Evolutionary conservation across 2,113 vertebrate species (phyloP).

Genomic region (Hyperopisus bebe): DNA sequence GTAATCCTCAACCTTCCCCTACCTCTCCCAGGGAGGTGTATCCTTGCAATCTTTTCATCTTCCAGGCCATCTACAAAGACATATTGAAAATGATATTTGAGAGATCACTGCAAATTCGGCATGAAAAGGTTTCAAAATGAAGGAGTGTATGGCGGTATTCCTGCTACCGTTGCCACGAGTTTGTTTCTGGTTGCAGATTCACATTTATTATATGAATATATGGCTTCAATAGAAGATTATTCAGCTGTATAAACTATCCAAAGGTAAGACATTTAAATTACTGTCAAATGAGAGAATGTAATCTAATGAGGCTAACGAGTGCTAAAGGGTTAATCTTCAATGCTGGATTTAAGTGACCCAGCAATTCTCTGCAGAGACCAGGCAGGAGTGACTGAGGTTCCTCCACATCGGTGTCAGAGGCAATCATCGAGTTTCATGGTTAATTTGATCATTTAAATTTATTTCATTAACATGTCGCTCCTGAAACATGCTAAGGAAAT

Average conservation of each 20-base stretch:
- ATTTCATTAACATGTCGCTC: not conserved
- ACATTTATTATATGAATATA: not conserved
- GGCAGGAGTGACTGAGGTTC: not conserved
- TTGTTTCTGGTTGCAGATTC: not conserved
- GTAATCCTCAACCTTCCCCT: not conserved
- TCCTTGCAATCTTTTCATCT: not conserved
- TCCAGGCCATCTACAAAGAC: not conserved
- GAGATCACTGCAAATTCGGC: not conserved
- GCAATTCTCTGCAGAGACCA: not conserved
- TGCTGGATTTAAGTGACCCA: not conserved
- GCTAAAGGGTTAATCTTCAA: not conserved
- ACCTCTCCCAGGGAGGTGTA: not conserved
- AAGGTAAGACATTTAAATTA: not conserved
- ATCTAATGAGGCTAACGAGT: not conserved
- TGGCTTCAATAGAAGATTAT: not conserved
- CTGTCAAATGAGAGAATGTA: not conserved
- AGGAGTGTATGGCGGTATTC: not conserved
- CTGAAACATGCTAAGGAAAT: not conserved
- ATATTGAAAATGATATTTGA: not conserved
- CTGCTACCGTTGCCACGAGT: not conserved
- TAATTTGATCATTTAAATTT: not conserved
- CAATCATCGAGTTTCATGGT: not conserved
- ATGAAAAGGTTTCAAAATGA: not conserved
- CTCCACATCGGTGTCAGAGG: not conserved
- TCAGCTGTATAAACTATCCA: not conserved